These are phyloP conservation scores for Erebia ligea DNA, from an alignment of 2,888 invertebrate species.

Conservation along the genomic window DNA sequence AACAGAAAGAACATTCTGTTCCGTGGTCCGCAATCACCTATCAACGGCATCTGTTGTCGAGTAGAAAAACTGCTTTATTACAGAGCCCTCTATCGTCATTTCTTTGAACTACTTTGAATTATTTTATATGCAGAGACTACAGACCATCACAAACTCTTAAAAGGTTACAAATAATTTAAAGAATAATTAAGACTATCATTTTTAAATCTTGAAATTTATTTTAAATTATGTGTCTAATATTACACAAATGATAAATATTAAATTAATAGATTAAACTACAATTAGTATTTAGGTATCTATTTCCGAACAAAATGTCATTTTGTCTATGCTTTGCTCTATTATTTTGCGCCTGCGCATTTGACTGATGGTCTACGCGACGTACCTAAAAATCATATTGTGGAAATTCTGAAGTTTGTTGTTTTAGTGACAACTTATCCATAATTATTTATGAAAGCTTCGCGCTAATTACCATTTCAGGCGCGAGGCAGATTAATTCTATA, in stretches of 20 bases:
- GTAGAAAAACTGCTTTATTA: neutral
- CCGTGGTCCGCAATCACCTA: no score
- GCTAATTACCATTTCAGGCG: slow-evolving; percentile 79
- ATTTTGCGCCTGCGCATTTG: slow-evolving; percentile 83
- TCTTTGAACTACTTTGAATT: neutral
- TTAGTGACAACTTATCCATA: slow-evolving; percentile 79
- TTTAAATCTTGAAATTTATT: no score
- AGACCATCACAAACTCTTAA: no score
- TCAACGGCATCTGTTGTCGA: neutral
- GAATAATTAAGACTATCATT: no score
- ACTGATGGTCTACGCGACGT: slow-evolving; percentile 82
- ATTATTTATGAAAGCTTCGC: slow-evolving; percentile 81
- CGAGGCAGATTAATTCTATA: slow-evolving; percentile 74
- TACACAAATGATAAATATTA: neutral
- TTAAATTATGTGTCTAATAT: neutral
- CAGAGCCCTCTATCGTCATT: slow-evolving; percentile 3
- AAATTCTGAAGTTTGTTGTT: slow-evolving; percentile 83
- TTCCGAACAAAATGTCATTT: slow-evolving; percentile 43
- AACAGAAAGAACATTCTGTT: no score
- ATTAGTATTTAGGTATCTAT: no score
- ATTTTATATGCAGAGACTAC: no score
- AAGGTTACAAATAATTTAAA: no score
- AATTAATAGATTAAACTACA: neutral
- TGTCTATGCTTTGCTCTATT: slow-evolving; percentile 79
- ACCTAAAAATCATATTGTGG: slow-evolving; percentile 80